These are phyloP conservation scores for Spheniscus humboldti DNA, from an alignment of 2,797 vertebrate species.

Conservation along the genomic window DNA sequence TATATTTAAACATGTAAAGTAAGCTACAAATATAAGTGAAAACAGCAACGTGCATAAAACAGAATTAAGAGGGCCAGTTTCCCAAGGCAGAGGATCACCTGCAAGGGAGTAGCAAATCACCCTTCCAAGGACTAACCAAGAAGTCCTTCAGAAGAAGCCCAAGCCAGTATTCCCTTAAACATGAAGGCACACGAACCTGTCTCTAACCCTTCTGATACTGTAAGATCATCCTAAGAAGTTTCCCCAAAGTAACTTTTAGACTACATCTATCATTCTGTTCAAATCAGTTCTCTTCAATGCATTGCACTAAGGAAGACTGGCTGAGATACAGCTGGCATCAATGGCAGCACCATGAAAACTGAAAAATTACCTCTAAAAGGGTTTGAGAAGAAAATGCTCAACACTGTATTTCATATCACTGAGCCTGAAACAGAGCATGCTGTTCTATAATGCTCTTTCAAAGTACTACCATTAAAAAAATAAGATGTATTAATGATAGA, in stretches of 20 bases:
- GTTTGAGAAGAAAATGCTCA: neutral
- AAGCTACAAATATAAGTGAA: neutral
- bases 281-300: conserved; percentile 25
- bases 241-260: neutral
- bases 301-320: neutral
- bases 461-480: neutral
- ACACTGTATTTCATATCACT: neutral
- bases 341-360: conserved; percentile 42
- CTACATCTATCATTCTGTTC: neutral
- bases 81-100: neutral
- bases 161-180: neutral
- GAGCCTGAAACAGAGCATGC: neutral
- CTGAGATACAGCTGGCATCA: neutral
- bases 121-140: neutral
- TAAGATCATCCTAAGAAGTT: neutral
- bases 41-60: neutral
- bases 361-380: conserved; percentile 39
- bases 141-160: neutral
- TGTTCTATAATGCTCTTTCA: neutral
- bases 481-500: neutral
- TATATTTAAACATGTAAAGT: neutral
- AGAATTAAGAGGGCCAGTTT: neutral
- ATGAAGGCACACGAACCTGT: neutral
- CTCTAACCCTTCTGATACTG: neutral
- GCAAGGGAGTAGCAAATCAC: neutral